Conservation (phyloP, 2,888 invertebrate species). For the Dryadula phaetusa region DNA sequence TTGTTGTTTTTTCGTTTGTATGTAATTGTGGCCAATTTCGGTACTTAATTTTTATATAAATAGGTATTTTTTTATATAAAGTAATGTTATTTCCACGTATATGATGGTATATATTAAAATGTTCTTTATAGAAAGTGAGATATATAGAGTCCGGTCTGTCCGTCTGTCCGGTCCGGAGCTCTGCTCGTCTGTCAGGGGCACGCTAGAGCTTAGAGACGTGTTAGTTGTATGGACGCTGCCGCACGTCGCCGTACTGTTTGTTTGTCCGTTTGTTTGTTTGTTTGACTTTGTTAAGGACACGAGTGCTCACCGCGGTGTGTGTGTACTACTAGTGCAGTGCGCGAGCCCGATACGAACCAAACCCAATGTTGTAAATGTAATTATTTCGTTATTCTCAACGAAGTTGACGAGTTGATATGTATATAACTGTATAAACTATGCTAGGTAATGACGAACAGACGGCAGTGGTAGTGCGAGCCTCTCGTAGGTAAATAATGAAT, state of each 20-base stretch:
- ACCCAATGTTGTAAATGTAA: constrained; percentile 54
- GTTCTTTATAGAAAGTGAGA: constrained; percentile 80
- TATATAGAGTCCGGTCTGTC: constrained; percentile 66
- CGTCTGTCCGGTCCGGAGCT: constrained; percentile 52
- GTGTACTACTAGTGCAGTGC: constrained; percentile 29
- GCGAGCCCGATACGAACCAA: constrained; percentile 53
- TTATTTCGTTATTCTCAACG: constrained; percentile 57
- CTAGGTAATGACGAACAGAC: constrained; percentile 51
- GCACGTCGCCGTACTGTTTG: constrained; percentile 29
- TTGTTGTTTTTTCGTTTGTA: constrained; percentile 82
- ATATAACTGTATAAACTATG: constrained; percentile 56
- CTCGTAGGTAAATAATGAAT: constrained; percentile 69
- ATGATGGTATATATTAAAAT: constrained; percentile 69
- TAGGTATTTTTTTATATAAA: constrained; percentile 82
- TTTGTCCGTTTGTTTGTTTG: constrained; percentile 20
- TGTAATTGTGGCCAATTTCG: constrained; percentile 83
- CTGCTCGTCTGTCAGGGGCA: constrained; percentile 27
- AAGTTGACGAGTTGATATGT: constrained; percentile 57
- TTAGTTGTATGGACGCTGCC: constrained; percentile 13
- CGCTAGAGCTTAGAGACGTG: constrained; percentile 22
- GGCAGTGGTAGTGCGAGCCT: constrained; percentile 58
- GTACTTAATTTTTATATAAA: constrained; percentile 83
- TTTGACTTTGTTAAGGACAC: constrained; percentile 8
- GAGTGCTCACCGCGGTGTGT: constrained; percentile 29
- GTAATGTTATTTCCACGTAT: constrained; percentile 82